Evolutionary conservation across 2,888 invertebrate genomes (phyloP), one percentile per base, ranked within the genome.

Genomic region (Tachina lurida): DNA sequence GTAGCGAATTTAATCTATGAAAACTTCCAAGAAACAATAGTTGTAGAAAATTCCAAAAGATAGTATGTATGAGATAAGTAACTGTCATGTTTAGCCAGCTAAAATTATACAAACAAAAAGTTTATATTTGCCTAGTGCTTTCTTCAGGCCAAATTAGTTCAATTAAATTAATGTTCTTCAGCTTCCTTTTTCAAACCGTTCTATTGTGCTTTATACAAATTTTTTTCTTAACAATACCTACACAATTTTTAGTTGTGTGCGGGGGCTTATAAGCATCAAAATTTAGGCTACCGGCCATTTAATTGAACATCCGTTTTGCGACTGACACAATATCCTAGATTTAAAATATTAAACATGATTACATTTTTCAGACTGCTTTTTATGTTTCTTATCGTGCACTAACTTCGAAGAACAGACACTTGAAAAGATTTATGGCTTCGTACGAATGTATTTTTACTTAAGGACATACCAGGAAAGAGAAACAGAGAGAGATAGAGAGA

Each of bases 281-380:
- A 79, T 82, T 54, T 80, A 89, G 90, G 90, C 89, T 90, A 90
- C 91, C 91, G 91, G 91, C 90, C 91, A 91, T 91, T 90, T 91
- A 90, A 89, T 90, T 88, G 89, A 89, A 88, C 90, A 77, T 87
- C 87, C 88, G 86, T 84, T 81, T 85, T 43, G 3, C 58, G 89
- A 90, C 43, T 90, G 91, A 90, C 91, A 91, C 88, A 90, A 90
- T 90, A 88, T 90, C 90, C 91, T 89, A 90, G 88, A 89, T 91
- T 90, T 90, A 19, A 49, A 47, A 63, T 39, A 22, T 31, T 31
- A 7, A 31, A 41, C 13, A 49, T 88, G 88, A 90, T 89, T 88
- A 87, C 54, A 13, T 22, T 9, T 74, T 39, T 52, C 19, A 41
- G 41, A 68, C 68, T 41, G 43, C 7, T 39, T 60, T 67, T 68